A percentile compares a stretch with the other conserved stretches of the same genome.
These are phyloP conservation scores for Acleris holmiana DNA, from an alignment of 2,888 invertebrate genomes.

Conservation along the genomic window DNA sequence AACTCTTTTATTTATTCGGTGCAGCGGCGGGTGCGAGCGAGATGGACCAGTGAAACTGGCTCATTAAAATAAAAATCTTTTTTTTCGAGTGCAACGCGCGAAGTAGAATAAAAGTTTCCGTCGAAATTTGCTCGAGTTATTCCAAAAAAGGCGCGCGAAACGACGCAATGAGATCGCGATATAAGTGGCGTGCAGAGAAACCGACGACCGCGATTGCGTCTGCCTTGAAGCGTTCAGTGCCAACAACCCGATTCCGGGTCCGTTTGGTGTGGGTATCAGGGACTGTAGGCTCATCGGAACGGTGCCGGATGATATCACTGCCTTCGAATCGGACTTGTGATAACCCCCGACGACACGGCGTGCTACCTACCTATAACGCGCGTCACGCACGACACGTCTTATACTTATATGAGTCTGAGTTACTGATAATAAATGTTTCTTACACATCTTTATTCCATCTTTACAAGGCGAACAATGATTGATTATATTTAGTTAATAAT, in stretches of 20 bases:
- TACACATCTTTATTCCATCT: no score
- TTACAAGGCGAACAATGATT: no score
- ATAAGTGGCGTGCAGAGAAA: conserved; percentile 74
- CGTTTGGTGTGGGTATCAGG: no score
- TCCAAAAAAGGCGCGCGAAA: conserved; percentile 80
- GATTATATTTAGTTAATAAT: no score
- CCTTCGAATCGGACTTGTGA: neutral
- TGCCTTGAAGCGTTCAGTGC: conserved; percentile 40
- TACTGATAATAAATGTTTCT: no score
- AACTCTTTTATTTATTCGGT: conserved; percentile 83
- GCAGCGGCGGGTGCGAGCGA: conserved; percentile 76
- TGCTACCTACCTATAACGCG: no score
- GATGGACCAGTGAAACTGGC: conserved; percentile 72
- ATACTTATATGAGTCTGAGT: no score
- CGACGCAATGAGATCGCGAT: conserved; percentile 71
- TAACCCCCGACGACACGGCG: neutral
- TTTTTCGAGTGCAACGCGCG: conserved; percentile 79
- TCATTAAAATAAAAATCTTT: conserved; percentile 83
- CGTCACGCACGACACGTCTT: no score
- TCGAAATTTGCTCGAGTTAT: conserved; percentile 83
- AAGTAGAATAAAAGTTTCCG: conserved; percentile 78
- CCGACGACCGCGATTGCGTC: conserved; percentile 75
- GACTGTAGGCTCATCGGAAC: neutral
- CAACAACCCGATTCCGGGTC: no score
- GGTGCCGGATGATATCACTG: neutral